Evolutionary conservation across 2,797 vertebrate genomes (phyloP).

Genomic region (Remorina albescens): DNA sequence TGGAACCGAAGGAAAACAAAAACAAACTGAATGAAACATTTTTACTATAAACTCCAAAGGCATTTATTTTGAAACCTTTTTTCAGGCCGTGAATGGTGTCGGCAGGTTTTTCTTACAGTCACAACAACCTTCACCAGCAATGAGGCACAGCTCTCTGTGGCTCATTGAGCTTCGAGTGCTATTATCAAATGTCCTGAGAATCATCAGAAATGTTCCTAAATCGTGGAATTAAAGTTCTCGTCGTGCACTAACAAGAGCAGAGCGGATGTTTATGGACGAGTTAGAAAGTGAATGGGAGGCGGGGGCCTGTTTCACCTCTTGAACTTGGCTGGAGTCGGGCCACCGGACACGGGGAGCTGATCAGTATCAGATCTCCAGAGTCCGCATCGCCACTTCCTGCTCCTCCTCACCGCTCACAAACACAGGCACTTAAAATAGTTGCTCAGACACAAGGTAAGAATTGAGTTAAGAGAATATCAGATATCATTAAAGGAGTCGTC

Average conservation of each 20-base stretch:
- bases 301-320: slow-evolving; percentile 40
- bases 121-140: neutral
- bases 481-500: slow-evolving; percentile 32
- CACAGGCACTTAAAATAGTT: slow-evolving; percentile 56
- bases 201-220: neutral
- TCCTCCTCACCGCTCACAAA: slow-evolving; percentile 16
- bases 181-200: neutral
- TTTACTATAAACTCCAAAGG: too few relatives aligned
- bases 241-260: neutral
- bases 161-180: neutral
- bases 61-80: too few relatives aligned
- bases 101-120: neutral
- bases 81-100: neutral
- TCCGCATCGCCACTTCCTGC: slow-evolving; percentile 55
- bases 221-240: neutral
- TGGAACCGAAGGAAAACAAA: too few relatives aligned
- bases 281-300: neutral
- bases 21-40: too few relatives aligned
- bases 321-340: slow-evolving; percentile 25
- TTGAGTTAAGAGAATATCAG: slow-evolving; percentile 44
- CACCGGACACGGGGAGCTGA: slow-evolving; percentile 22
- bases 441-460: slow-evolving; percentile 15
- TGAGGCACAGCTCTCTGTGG: neutral
- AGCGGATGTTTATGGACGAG: neutral
- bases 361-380: slow-evolving; percentile 57